Evolutionary conservation across 2,797 vertebrate species (phyloP).

Genomic region (Melanotaenia pygmaea): DNA sequence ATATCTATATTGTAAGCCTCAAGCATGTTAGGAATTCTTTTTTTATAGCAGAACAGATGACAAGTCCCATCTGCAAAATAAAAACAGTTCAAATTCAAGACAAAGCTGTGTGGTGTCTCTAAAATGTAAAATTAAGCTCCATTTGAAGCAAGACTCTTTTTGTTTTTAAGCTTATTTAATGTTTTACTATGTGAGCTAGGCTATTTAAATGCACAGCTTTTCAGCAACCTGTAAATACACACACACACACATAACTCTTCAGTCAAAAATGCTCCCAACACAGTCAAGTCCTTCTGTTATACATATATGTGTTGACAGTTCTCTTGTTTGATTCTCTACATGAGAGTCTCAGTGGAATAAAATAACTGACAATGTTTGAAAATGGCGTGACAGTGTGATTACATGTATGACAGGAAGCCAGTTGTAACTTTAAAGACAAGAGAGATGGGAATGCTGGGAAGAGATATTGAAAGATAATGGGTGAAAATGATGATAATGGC

Average conservation of each 20-base stretch:
- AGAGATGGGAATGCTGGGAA: background rate
- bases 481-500: background rate
- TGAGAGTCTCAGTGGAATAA: slow-evolving; percentile 44
- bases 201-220: background rate
- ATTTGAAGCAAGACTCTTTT: too few relatives aligned
- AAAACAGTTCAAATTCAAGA: background rate
- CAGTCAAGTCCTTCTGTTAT: slow-evolving; percentile 21
- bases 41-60: too few relatives aligned
- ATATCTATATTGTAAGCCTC: background rate
- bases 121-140: too few relatives aligned
- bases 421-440: slow-evolving; percentile 34
- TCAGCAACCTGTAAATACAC: background rate
- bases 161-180: background rate
- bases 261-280: slow-evolving; percentile 4
- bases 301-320: slow-evolving; percentile 33
- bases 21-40: background rate
- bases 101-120: background rate
- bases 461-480: slow-evolving; percentile 7
- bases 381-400: slow-evolving; percentile 66
- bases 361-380: slow-evolving; percentile 73
- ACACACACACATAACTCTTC: background rate
- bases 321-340: slow-evolving; percentile 36
- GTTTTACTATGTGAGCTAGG: background rate
- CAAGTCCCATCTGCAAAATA: background rate
- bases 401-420: slow-evolving; percentile 49